A percentile compares a stretch with the other conserved stretches of the same genome.
Conservation (phyloP, 1,140 invertebrate genomes). For the Dolichoris vasculosae region DNA sequence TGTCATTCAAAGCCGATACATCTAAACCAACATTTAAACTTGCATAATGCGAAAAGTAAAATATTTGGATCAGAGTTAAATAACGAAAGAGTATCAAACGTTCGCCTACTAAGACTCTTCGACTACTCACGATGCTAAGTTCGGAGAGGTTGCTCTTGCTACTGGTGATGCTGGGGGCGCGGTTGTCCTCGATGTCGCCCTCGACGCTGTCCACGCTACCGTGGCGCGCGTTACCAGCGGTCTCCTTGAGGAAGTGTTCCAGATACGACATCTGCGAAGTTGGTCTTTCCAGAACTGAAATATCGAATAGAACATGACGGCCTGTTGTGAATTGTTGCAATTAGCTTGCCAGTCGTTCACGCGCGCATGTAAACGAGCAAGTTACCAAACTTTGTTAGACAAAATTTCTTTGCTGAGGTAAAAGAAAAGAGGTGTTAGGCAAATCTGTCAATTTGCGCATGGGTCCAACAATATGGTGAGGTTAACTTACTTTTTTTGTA, state of each 20-base stretch:
- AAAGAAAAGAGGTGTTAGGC: conserved; percentile 14
- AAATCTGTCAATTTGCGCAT: conserved; percentile 41
- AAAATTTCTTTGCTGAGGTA: conserved; percentile 19
- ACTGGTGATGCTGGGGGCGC: conserved; percentile 84
- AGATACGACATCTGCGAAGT: conserved; percentile 92
- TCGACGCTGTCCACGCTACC: conserved; percentile 84
- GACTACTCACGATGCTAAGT: conserved; percentile 82
- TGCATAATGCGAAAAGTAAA: too few species aligned
- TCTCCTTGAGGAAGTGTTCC: conserved; percentile 91
- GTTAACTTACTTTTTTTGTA: conserved; percentile 27
- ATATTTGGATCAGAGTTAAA: too few species aligned
- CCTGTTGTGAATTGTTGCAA: background rate
- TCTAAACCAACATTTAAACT: too few species aligned
- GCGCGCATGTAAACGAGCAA: conserved; percentile 11
- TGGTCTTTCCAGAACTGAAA: conserved; percentile 88
- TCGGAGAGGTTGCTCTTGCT: conserved; percentile 90
- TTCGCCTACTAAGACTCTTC: too few species aligned
- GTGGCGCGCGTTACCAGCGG: conserved; percentile 74
- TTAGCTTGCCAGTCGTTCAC: background rate
- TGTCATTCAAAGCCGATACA: too few species aligned
- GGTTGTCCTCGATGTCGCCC: conserved; percentile 85
- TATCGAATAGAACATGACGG: conserved; percentile 7
- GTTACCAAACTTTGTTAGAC: conserved; percentile 47
- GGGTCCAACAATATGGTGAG: conserved; percentile 37
- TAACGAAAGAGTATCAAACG: too few species aligned